These are phyloP conservation scores for Enteromius unitaeniatus DNA, from an alignment of 2,797 vertebrate species.

Conservation along the genomic window DNA sequence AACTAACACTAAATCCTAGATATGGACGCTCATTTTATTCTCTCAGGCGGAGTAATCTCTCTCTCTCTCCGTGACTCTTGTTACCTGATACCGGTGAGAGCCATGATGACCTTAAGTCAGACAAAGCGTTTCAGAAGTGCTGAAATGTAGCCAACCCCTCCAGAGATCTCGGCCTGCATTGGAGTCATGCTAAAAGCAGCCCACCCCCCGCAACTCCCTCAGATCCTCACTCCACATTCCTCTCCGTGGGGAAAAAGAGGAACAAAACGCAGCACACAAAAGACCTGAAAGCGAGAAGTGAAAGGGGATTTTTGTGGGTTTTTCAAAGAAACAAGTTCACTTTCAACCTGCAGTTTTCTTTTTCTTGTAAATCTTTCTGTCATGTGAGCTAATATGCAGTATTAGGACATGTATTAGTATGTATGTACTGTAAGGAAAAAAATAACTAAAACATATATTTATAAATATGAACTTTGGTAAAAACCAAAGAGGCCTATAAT, in stretches of 20 bases:
- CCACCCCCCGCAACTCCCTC: conserved; percentile 38
- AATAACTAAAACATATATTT: background rate
- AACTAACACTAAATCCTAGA: conserved; percentile 21
- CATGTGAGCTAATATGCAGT: background rate
- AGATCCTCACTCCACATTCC: conserved; percentile 55
- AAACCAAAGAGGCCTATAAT: background rate
- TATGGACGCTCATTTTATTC: conserved; percentile 37
- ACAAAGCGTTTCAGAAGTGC: conserved; percentile 92
- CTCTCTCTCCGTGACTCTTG: conserved; percentile 76
- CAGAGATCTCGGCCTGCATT: conserved; percentile 70
- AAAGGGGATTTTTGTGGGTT: conserved; percentile 43
- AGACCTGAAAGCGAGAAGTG: conserved; percentile 49
- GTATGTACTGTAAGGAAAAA: background rate
- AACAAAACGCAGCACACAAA: conserved; percentile 52
- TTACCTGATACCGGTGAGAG: conserved; percentile 98
- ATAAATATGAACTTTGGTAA: background rate
- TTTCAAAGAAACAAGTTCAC: conserved; percentile 26
- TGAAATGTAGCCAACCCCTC: conserved; percentile 87
- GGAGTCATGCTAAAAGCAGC: conserved; percentile 55
- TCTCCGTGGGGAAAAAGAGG: conserved; percentile 48
- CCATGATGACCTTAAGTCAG: conserved; percentile 83
- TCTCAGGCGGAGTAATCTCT: conserved; percentile 32
- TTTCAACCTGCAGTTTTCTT: conserved; percentile 14
- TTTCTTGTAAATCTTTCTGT: conserved; percentile 11
- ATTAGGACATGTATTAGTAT: background rate